These are phyloP conservation scores for Paedocypris sp. DNA, from an alignment of 2,113 vertebrate species.

Conservation along the genomic window DNA sequence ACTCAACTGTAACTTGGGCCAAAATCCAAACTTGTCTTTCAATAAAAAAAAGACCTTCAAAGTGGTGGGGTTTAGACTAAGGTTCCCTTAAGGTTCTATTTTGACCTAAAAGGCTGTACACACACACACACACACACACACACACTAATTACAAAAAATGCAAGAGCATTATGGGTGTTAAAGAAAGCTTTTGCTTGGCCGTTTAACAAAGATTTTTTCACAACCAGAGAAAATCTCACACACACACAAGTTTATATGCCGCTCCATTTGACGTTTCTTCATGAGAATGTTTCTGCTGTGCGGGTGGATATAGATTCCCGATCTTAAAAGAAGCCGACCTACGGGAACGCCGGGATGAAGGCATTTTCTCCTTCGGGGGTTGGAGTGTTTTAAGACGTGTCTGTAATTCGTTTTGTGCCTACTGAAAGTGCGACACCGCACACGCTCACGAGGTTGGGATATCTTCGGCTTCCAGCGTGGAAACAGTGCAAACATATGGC, in stretches of 20 bases:
- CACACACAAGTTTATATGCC: constrained; percentile 15
- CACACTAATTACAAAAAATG: constrained; percentile 19
- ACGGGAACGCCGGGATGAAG: constrained; percentile 9
- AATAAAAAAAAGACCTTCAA: too few species aligned
- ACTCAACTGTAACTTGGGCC: too few species aligned
- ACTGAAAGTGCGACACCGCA: constrained; percentile 16
- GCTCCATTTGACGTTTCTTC: neutral
- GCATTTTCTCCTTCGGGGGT: constrained; percentile 17
- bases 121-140: too few species aligned
- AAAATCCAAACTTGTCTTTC: too few species aligned
- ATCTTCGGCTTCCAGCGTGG: constrained; percentile 16
- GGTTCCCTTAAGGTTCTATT: too few species aligned
- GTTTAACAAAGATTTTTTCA: constrained; percentile 17
- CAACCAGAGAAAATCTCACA: neutral
- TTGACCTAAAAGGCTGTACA: too few species aligned
- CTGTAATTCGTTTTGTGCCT: neutral
- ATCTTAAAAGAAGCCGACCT: constrained; percentile 22
- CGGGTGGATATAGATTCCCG: constrained; percentile 16
- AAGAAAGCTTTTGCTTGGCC: constrained; percentile 19
- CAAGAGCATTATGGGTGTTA: constrained; percentile 22
- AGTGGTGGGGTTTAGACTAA: too few species aligned
- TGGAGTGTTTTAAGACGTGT: neutral
- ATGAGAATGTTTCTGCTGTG: constrained; percentile 2
- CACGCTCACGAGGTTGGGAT: constrained; percentile 9
- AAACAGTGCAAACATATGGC: neutral